Percentiles rank a stretch among this genome's conserved stretches.
phyloP scores from a whole-genome alignment of 2,888 invertebrate species.

The Hyppa rectilinea region DNA sequence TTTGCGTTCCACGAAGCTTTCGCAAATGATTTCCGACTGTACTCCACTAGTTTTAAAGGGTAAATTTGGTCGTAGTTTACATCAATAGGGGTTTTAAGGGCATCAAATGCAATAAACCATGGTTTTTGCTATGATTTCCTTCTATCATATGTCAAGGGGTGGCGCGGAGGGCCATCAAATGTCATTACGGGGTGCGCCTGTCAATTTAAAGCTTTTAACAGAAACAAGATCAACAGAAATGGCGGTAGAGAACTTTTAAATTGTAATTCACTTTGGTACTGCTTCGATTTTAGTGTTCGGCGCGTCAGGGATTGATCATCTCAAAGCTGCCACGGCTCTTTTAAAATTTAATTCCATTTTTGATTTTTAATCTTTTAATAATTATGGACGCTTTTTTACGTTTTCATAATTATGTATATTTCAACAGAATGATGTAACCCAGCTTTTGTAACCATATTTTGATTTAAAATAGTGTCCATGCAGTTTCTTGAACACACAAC shows the following conservation, averaged over 20 bases:
- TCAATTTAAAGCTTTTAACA: conserved; percentile 43
- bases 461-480: no score
- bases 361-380: no score
- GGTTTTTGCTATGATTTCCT: conserved; percentile 59
- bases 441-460: no score
- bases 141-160: conserved; percentile 51
- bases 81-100: background rate
- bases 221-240: conserved; percentile 16
- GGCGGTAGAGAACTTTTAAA: background rate
- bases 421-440: no score
- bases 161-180: conserved; percentile 48
- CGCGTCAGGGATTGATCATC: no score
- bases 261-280: conserved; percentile 6
- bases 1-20: background rate
- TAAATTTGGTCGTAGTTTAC: conserved; percentile 2
- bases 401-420: no score
- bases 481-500: no score
- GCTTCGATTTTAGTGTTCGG: rapidly evolving
- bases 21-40: conserved; percentile 24
- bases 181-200: conserved; percentile 46
- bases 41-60: rapidly evolving
- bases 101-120: conserved; percentile 50
- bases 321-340: no score
- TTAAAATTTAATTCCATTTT: no score
- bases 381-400: no score